These are phyloP conservation scores for Pycnonotus jocosus DNA, from an alignment of 2,113 vertebrate genomes.

Conservation along the genomic window DNA sequence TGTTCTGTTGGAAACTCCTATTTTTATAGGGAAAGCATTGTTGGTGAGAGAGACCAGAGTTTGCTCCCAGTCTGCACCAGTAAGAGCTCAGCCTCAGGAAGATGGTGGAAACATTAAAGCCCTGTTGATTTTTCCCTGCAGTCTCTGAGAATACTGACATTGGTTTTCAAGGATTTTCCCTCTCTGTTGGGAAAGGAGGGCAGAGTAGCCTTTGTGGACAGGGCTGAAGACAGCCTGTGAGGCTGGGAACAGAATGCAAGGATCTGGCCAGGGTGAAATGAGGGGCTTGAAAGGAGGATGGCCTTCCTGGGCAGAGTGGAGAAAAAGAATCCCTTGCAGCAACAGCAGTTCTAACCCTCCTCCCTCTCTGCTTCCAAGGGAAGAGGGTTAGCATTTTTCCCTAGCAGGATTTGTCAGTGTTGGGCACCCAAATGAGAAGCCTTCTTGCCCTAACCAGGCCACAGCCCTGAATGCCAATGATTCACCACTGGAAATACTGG, in stretches of 20 bases:
- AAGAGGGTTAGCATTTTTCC: background rate
- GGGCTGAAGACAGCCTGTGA: fast-evolving
- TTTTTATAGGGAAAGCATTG: background rate
- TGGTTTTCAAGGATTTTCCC: background rate
- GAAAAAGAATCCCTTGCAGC: background rate
- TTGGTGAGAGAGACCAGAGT: background rate
- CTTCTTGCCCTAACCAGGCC: background rate
- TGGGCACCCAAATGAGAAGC: background rate
- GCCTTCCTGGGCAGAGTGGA: background rate
- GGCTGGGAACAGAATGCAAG: background rate
- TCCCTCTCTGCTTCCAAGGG: background rate
- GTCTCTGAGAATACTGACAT: background rate
- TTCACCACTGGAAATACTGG: background rate
- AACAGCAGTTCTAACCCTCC: background rate
- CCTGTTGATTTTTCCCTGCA: background rate
- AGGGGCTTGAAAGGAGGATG: background rate
- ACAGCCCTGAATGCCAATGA: background rate
- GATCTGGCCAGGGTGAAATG: background rate
- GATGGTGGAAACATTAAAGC: background rate
- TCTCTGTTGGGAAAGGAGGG: background rate
- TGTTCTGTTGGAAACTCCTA: background rate
- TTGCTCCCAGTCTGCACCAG: background rate
- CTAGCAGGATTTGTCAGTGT: background rate
- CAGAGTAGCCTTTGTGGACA: background rate
- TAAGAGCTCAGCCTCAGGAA: background rate